phyloP scores from a whole-genome alignment of 2,797 vertebrate genomes.

The Glyptemys insculpta region DNA sequence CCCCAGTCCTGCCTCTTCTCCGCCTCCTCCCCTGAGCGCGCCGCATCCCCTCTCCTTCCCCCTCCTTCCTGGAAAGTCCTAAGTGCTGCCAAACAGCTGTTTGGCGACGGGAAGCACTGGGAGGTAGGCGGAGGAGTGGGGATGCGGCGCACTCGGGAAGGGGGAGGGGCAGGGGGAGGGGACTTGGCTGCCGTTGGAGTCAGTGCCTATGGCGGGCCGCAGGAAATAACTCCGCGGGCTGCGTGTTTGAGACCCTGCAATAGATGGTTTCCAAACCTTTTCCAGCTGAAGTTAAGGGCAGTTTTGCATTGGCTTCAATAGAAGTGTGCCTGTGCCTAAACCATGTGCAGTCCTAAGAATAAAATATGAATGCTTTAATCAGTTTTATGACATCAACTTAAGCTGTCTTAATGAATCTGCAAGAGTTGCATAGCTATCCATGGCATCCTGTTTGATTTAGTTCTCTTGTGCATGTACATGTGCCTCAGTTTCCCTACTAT shows the following conservation, averaged over 20 bases:
- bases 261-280: slow-evolving; percentile 14
- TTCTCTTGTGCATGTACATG: background rate
- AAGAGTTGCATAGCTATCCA: slow-evolving; percentile 21
- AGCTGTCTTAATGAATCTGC: slow-evolving; percentile 53
- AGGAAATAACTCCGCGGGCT: too few relatives aligned
- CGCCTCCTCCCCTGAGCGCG: too few relatives aligned
- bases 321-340: background rate
- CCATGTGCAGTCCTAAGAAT: background rate
- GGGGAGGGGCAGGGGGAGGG: too few relatives aligned
- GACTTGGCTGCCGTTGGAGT: too few relatives aligned
- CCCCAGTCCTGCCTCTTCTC: too few relatives aligned
- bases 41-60: too few relatives aligned
- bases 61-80: too few relatives aligned
- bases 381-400: slow-evolving; percentile 46
- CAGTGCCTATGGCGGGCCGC: too few relatives aligned
- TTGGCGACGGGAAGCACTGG: too few relatives aligned
- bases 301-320: slow-evolving; percentile 13
- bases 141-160: too few relatives aligned
- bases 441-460: slow-evolving; percentile 16
- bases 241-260: background rate
- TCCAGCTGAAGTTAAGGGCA: background rate
- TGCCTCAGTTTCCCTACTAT: background rate
- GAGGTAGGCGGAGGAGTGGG: too few relatives aligned
- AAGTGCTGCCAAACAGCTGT: too few relatives aligned
- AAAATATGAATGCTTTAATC: slow-evolving; percentile 56